A percentile compares a stretch with the other conserved stretches of the same genome.
These are phyloP conservation scores for Sesamia nonagrioides DNA, from an alignment of 1,140 invertebrate species.

Conservation along the genomic window DNA sequence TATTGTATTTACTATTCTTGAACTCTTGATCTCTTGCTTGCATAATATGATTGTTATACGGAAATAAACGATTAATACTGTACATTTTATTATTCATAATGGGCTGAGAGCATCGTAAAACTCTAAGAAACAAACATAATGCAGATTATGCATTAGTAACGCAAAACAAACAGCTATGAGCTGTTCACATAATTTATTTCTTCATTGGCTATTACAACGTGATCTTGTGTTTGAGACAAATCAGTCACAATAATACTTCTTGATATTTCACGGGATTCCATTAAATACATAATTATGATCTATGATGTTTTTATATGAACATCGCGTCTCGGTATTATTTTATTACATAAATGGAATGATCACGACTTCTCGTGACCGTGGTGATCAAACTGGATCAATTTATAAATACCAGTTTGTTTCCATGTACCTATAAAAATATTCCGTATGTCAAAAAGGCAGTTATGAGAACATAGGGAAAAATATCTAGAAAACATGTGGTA, in stretches of 20 bases:
- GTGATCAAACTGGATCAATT: conserved; percentile 17
- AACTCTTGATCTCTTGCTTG: too few species aligned
- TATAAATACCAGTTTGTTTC: neutral
- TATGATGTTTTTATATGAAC: conserved; percentile 11
- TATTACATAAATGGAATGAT: neutral
- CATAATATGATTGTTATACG: too few species aligned
- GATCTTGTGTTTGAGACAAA: neutral
- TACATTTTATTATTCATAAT: too few species aligned
- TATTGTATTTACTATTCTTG: too few species aligned
- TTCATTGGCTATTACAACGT: conserved; percentile 1
- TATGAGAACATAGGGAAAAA: neutral
- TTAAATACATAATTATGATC: conserved; percentile 1
- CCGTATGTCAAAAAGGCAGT: neutral
- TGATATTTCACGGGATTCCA: conserved; percentile 10
- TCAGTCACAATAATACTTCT: neutral
- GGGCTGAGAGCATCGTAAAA: too few species aligned
- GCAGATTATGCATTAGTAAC: neutral
- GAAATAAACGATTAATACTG: neutral
- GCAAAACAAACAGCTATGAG: neutral
- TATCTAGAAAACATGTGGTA: neutral
- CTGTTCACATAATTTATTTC: conserved; percentile 6
- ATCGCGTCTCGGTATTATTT: neutral
- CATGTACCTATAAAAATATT: neutral
- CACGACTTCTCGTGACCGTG: conserved; percentile 33
- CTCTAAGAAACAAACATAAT: too few species aligned